These are phyloP conservation scores for Bimastos eiseni DNA, from an alignment of 2,888 invertebrate genomes.

Conservation along the genomic window DNA sequence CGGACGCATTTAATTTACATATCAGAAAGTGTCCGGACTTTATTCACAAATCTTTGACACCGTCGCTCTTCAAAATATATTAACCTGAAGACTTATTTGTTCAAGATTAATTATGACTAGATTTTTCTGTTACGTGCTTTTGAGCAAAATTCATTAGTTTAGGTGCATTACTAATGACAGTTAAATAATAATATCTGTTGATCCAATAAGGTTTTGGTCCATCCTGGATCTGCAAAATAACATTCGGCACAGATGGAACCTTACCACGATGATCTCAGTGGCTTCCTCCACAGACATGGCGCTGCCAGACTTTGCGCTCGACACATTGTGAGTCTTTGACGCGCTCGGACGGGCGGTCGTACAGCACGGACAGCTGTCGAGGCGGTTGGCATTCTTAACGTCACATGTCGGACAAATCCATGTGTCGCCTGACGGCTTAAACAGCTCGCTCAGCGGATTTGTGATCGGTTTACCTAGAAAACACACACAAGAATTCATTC, in stretches of 20 bases:
- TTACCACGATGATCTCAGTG: neutral
- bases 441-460: neutral
- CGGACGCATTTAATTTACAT: no score
- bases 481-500: neutral
- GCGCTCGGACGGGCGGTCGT: neutral
- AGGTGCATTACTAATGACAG: no score
- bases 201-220: no score
- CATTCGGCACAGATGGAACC: neutral
- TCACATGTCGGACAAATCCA: neutral
- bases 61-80: no score
- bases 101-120: no score
- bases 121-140: no score
- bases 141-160: no score
- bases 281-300: neutral
- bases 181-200: no score
- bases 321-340: neutral
- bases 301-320: neutral
- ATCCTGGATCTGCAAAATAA: neutral
- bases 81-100: no score
- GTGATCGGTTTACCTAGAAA: neutral
- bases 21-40: no score
- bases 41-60: no score
- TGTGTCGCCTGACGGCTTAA: neutral
- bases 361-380: neutral
- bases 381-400: neutral